Base-by-base conservation (phyloP, 2,888 invertebrate species). In the Macroteleia sp. region DNA sequence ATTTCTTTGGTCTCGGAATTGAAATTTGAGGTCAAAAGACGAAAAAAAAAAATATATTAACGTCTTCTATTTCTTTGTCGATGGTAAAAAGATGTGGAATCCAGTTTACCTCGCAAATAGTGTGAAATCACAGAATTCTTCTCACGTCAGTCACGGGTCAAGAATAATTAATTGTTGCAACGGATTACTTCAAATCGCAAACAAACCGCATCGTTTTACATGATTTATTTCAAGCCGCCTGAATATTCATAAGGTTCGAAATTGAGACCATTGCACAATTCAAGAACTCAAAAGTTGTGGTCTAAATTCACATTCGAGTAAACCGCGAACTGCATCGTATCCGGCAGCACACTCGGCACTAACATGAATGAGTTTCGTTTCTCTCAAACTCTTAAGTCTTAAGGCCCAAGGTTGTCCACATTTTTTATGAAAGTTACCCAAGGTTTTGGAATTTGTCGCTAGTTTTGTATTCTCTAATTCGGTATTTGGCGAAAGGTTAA, bases 391-490 rank as follows among this genome's bases (percentile, higher is more conserved):
- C n/a, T n/a, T n/a, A n/a, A n/a, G n/a, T 83, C 84, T 84, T 85
- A 83, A 79, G 67, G 83, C 67, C 84, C 90, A 91, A 91, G 91
- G 90, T 88, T 88, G 84, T 80, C 85, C 57, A 73, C 83, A 84
- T 87, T 86, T 89, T 87, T 83, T 81, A 36, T 66, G 54, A 64
- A 77, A 80, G 73, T 67, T 62, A 32, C 34, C 28, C 66, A 77
- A 77, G 70, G 59, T 71, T 77, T 77, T 52, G 54, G 28, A 44
- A 59, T 77, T 48, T 39, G 14, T 54, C 34, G 39, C 12, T 44
- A 22, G 46, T 22, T 56, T 28, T 64, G 42, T n/a, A 5, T 30
- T 19, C 2, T 56, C 66, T 66, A 66, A 54, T 44, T 66, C 66
- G 30, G 9, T n/a, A n/a, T n/a, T n/a, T n/a, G n/a, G n/a, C n/a